Evolutionary conservation across 2,888 invertebrate species (phyloP), one percentile per base, ranked within the genome.

Genomic region (Leuctra nigra): DNA sequence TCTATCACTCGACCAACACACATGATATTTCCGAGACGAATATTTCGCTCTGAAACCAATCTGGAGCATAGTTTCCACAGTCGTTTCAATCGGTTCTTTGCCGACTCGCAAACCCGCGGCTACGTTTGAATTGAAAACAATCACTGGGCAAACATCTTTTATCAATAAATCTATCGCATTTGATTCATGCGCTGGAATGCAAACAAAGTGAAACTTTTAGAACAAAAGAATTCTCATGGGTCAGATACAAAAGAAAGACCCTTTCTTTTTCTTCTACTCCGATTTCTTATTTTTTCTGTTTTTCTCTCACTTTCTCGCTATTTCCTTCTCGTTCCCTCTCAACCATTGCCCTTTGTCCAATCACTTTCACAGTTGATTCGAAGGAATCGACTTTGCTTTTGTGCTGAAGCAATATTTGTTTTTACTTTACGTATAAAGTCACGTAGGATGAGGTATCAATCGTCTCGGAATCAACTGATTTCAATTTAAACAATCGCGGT

Each of bases 41-140:
- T n/a, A n/a, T n/a, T n/a, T n/a, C n/a, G n/a, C n/a, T n/a, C n/a
- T n/a, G n/a, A n/a, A n/a, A n/a, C n/a, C n/a, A n/a, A n/a, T n/a
- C n/a, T n/a, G n/a, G n/a, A n/a, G n/a, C n/a, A n/a, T n/a, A n/a
- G n/a, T n/a, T n/a, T n/a, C n/a, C n/a, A n/a, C n/a, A n/a, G n/a
- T n/a, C n/a, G n/a, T n/a, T n/a, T n/a, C 39, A 13, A 39, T 14
- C 39, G 39, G 39, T 20, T 36, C 39, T 39, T 39, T 39, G 16
- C 16, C 6, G 39, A 18, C 4, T 20, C 39, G 39, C 18, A 20
- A 11, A 20, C 39, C 39, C 39, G 39, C 39, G 39, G 39, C 47
- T 23, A 3, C n/a, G 4, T 24, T 47, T 47, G 47, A 47, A 47
- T 47, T 47, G 47, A 47, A 47, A 47, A 25, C 47, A 47, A 47